These are phyloP conservation scores for Spilosoma lubricipeda DNA, from an alignment of 2,888 invertebrate species.

Conservation along the genomic window DNA sequence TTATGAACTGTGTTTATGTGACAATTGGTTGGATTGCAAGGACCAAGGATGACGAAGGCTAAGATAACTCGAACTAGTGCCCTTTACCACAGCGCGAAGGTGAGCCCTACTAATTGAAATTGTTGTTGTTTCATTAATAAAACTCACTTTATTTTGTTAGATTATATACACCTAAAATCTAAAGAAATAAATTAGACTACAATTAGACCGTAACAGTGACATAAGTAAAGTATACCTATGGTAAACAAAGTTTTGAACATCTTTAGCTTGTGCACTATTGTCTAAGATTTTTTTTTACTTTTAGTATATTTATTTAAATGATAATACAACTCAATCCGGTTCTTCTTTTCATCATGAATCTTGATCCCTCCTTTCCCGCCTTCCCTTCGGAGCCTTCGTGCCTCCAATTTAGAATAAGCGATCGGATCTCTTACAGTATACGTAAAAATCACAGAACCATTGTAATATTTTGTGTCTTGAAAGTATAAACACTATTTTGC, in stretches of 20 bases:
- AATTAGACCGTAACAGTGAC: not conserved
- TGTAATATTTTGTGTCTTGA: not conserved
- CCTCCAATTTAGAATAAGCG: conserved; percentile 74
- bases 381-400: conserved; percentile 59
- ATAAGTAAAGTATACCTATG: not conserved
- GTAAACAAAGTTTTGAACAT: not conserved
- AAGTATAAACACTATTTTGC: not conserved
- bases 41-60: conserved; percentile 85
- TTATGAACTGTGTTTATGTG: conserved; percentile 74
- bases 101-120: conserved; percentile 69
- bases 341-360: conserved; percentile 67
- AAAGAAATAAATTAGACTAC: not conserved
- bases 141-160: conserved; percentile 25
- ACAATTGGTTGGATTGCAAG: conserved; percentile 62
- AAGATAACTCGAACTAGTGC: conserved; percentile 87
- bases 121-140: conserved; percentile 41
- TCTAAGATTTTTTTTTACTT: not conserved
- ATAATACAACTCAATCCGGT: conserved; percentile 67
- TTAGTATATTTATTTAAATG: not conserved
- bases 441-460: conserved; percentile 39
- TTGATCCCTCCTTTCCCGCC: conserved; percentile 73
- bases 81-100: conserved; percentile 92
- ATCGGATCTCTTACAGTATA: conserved; percentile 60
- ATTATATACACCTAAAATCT: not conserved
- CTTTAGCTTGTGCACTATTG: not conserved